phyloP scores from a whole-genome alignment of 2,797 vertebrate genomes.

The Catamblyrhynchus diadema region DNA sequence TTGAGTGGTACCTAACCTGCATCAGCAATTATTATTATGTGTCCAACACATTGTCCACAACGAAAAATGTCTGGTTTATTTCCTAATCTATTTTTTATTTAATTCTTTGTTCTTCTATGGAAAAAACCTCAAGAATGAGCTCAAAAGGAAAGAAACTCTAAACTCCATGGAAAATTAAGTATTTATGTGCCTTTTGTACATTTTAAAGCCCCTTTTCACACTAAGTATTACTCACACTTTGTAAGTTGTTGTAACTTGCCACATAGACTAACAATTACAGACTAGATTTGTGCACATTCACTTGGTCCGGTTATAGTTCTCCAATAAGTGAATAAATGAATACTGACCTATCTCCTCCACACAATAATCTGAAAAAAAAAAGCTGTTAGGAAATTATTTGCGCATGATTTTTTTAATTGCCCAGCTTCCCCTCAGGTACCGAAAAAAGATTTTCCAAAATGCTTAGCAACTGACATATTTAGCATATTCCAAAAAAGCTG shows the following conservation, averaged over 20 bases:
- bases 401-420: not conserved
- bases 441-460: not conserved
- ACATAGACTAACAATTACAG: not conserved
- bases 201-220: not conserved
- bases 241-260: not conserved
- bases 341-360: not conserved
- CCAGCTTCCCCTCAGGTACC: not conserved
- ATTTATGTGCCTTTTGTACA: not conserved
- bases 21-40: not conserved
- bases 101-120: not conserved
- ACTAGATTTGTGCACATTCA: not conserved
- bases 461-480: not conserved
- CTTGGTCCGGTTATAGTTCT: not conserved
- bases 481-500: not conserved
- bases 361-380: not conserved
- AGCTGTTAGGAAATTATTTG: not conserved
- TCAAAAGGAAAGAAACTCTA: not conserved
- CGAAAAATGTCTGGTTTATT: not conserved
- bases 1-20: not conserved
- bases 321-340: not conserved
- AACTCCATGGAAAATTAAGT: not conserved
- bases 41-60: not conserved
- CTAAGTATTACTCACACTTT: not conserved
- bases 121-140: not conserved
- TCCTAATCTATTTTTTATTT: not conserved